Base-by-base conservation (phyloP, 2,888 invertebrate species). In the Coecobrya sp. region DNA sequence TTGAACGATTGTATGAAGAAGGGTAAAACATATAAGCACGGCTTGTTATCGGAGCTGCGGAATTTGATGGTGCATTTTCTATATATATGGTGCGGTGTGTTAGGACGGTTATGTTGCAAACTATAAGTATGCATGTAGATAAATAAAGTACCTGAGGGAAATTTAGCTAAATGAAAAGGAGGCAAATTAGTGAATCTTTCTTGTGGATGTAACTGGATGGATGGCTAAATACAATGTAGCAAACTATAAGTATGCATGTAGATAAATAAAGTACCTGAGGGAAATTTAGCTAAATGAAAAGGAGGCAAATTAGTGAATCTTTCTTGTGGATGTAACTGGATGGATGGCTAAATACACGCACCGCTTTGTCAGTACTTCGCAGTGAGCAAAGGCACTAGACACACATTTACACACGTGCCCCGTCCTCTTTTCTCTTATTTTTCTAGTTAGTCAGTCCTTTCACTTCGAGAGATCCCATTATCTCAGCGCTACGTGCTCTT, bases 271-370 rank as follows among this genome's bases (percentile, higher is more conserved):
- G 65, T 91, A 91, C 91, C 91, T 91, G 86, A 49, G 91, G 91
- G 91, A 91, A 91, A 91, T 91, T 91, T 87, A 70, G 91, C 68
- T 91, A 86, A 91, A 91, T 91, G 91, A 91, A 91, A 86, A 70
- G 82, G 62, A 82, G 73, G 81, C 76, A 87, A 91, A 91, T 91
- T 91, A 86, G 85, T 82, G 82, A 52, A 59, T 59, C 42, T 22
- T 62, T 62, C 30, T 16, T 76, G 25, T 27, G 49, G 5, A 49
- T 19, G 27, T 52, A 25, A 45, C 76, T 76, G 45, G 76, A 45
- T 76, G 49, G 76, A 76, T 49, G 49, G 49, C 76, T 25, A 45
- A 76, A 49, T 76, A 76, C 22, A 76, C 76, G 25, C 76, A 49
- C 22, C n/a, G n/a, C 3, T 16, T 16, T n/a, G 25, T 13, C 25